phyloP scores from a whole-genome alignment of 2,113 vertebrate genomes.

The Gnathonemus echidnorhynchus region DNA sequence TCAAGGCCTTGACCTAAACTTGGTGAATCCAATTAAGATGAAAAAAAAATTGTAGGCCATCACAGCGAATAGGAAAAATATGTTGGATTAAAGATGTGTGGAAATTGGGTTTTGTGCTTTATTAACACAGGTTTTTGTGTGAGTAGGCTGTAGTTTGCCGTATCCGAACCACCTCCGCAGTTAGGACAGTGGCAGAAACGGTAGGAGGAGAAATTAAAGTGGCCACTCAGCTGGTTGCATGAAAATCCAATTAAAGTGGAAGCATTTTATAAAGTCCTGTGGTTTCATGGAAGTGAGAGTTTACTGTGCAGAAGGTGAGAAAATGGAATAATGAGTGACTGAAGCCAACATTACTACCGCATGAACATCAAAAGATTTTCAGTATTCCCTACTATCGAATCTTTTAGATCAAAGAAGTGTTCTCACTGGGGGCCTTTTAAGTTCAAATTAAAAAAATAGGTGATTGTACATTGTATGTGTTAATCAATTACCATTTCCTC shows the following conservation, averaged over 20 bases:
- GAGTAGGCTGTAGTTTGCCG: neutral
- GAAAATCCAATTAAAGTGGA: conserved; percentile 6
- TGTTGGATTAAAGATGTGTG: neutral
- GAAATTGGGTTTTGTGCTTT: neutral
- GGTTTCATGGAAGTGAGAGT: neutral
- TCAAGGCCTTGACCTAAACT: neutral
- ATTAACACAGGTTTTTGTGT: neutral
- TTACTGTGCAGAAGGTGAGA: neutral
- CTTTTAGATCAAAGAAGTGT: neutral
- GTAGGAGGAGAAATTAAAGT: neutral
- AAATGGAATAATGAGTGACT: neutral
- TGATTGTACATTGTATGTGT: neutral
- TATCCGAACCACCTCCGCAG: neutral
- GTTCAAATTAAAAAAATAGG: conserved; percentile 18
- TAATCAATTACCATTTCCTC: neutral
- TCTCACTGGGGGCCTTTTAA: neutral
- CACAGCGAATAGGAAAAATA: neutral
- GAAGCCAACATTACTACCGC: neutral
- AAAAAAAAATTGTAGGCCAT: neutral
- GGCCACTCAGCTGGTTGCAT: neutral
- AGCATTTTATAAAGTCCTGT: conserved; percentile 8
- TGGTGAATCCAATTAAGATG: neutral
- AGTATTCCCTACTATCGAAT: neutral
- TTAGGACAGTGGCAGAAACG: neutral
- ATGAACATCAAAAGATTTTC: neutral